Conservation (phyloP, 1,140 invertebrate species). For the Pseudomyrmex cubaensis region DNA sequence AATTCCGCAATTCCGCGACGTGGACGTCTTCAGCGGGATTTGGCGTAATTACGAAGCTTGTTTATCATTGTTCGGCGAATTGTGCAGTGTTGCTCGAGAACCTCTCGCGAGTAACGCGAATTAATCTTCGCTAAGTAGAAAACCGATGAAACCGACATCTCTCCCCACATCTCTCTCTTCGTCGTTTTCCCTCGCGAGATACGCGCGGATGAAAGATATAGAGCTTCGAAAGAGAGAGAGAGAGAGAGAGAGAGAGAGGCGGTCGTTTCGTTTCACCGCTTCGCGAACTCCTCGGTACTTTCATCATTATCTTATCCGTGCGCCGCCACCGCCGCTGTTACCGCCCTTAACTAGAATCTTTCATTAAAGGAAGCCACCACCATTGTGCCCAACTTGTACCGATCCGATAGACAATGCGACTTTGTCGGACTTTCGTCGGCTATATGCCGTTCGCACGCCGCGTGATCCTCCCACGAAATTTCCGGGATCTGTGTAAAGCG, state of each 20-base stretch:
- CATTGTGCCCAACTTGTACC: constrained; percentile 74
- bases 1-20: constrained; percentile 55
- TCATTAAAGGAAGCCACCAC: constrained; percentile 77
- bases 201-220: constrained; percentile 60
- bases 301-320: constrained; percentile 57
- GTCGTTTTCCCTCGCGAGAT: constrained; percentile 58
- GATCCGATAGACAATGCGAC: constrained; percentile 72
- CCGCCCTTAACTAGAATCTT: constrained; percentile 73
- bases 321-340: neutral
- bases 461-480: constrained; percentile 37
- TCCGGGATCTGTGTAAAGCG: constrained; percentile 49
- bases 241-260: neutral
- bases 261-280: constrained; percentile 43
- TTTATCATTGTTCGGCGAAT: constrained; percentile 78
- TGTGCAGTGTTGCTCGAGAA: constrained; percentile 71
- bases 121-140: constrained; percentile 80
- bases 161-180: constrained; percentile 36
- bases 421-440: constrained; percentile 64
- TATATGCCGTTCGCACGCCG: constrained; percentile 50
- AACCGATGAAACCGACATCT: constrained; percentile 70
- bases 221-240: constrained; percentile 32
- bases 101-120: constrained; percentile 77
- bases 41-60: constrained; percentile 79
- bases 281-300: constrained; percentile 25
- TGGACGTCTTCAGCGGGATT: constrained; percentile 32